A percentile compares a stretch with the other conserved stretches of the same genome.
Evolutionary conservation across 2,797 vertebrate genomes (phyloP).

Genomic region (Takifugu ocellatus): DNA sequence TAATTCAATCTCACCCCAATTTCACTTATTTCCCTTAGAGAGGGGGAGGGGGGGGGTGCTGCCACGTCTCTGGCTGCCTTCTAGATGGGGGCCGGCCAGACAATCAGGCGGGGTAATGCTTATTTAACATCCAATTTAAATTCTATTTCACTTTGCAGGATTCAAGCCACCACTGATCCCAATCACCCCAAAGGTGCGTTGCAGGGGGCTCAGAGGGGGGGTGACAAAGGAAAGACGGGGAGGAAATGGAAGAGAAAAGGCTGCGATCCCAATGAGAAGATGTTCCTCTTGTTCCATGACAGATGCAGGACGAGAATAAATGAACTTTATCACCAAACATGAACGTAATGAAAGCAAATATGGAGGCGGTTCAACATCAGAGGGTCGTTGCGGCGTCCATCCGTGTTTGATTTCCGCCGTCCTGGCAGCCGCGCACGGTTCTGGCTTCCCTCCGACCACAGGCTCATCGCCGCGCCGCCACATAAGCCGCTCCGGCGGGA

Average conservation of each 20-base stretch:
- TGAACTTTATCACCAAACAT: too few relatives aligned
- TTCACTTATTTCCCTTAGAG: conserved; percentile 67
- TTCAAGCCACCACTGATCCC: conserved; percentile 63
- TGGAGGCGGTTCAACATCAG: not conserved
- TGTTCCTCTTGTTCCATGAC: not conserved
- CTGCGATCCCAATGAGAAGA: not conserved
- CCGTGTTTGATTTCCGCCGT: not conserved
- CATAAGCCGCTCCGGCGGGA: conserved; percentile 19
- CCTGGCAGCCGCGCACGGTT: conserved; percentile 36
- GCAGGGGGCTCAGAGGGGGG: conserved; percentile 34
- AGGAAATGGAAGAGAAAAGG: not conserved
- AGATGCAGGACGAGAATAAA: too few relatives aligned
- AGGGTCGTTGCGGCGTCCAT: not conserved
- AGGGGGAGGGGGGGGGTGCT: conserved; percentile 26
- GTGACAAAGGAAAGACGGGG: not conserved
- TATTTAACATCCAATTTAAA: conserved; percentile 86
- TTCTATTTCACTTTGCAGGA: conserved; percentile 76
- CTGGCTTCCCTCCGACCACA: conserved; percentile 41
- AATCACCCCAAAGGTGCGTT: conserved; percentile 60
- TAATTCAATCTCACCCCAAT: conserved; percentile 80
- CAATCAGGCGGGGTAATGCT: conserved; percentile 79
- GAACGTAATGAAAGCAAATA: too few relatives aligned
- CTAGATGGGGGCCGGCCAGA: conserved; percentile 64
- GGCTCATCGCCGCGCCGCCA: conserved; percentile 38
- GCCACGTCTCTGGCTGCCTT: conserved; percentile 59